phyloP scores from a whole-genome alignment of 2,113 vertebrate genomes.

The Gallinago media region DNA sequence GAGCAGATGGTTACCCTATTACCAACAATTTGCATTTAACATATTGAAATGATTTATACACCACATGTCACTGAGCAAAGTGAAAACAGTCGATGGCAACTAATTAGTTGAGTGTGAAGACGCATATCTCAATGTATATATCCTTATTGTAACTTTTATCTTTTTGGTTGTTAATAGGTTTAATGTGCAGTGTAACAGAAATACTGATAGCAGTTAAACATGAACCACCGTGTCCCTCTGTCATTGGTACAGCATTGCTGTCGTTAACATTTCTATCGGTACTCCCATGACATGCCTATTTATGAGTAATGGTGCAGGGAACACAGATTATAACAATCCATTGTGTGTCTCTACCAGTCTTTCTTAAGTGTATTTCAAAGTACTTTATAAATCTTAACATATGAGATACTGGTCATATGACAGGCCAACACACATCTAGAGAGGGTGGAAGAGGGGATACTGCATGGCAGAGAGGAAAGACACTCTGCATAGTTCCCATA shows the following conservation, averaged over 20 bases:
- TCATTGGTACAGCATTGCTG: neutral
- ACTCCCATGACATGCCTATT: neutral
- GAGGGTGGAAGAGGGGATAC: neutral
- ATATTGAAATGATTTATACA: slow-evolving; percentile 81
- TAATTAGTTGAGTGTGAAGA: slow-evolving; percentile 77
- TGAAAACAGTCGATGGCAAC: slow-evolving; percentile 70
- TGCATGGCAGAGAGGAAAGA: neutral
- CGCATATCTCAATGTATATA: slow-evolving; percentile 43
- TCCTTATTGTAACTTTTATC: slow-evolving; percentile 50
- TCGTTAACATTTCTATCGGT: neutral
- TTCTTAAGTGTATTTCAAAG: neutral
- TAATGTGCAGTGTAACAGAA: slow-evolving; percentile 8
- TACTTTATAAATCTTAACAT: neutral
- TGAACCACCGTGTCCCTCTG: slow-evolving; percentile 4
- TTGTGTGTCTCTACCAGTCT: neutral
- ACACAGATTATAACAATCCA: neutral
- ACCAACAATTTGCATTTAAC: slow-evolving; percentile 81
- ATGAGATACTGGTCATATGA: neutral
- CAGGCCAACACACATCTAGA: neutral
- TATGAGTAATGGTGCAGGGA: neutral
- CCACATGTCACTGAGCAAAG: slow-evolving; percentile 76
- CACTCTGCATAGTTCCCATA: neutral
- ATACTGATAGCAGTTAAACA: neutral
- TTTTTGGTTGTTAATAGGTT: slow-evolving; percentile 44
- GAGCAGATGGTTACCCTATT: slow-evolving; percentile 82